A percentile compares a stretch with the other conserved stretches of the same genome.
Conservation (phyloP, 2,113 vertebrate species). For the Rhineura floridana region DNA sequence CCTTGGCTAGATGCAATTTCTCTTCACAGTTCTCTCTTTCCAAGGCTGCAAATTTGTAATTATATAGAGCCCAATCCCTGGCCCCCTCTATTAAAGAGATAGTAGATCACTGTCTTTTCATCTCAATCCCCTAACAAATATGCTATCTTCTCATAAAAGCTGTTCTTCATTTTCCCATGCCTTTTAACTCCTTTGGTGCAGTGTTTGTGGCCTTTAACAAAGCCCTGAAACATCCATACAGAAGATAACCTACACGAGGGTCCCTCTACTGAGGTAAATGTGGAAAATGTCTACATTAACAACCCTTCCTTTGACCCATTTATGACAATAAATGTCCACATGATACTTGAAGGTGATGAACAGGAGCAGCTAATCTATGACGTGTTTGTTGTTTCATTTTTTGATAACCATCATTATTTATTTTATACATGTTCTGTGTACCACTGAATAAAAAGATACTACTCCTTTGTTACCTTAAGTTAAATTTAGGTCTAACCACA, state of each 20-base stretch:
- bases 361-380: slow-evolving; percentile 32
- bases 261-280: background rate
- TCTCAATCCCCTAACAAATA: background rate
- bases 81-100: background rate
- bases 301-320: background rate
- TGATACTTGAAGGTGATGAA: too few relatives aligned
- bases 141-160: background rate
- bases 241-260: background rate
- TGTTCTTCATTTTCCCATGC: background rate
- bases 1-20: background rate
- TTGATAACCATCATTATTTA: slow-evolving; percentile 44
- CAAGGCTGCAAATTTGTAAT: background rate
- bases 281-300: background rate
- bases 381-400: slow-evolving; percentile 50
- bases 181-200: background rate
- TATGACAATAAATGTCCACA: background rate
- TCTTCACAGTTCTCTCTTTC: background rate
- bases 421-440: slow-evolving; percentile 45
- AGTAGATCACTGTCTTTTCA: background rate
- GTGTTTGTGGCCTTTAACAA: background rate
- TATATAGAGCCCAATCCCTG: background rate
- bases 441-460: background rate
- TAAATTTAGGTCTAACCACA: background rate
- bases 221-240: background rate
- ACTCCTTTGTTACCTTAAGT: background rate